Evolutionary conservation across 1,140 invertebrate genomes (phyloP).

Genomic region (Panulirus ornatus): DNA sequence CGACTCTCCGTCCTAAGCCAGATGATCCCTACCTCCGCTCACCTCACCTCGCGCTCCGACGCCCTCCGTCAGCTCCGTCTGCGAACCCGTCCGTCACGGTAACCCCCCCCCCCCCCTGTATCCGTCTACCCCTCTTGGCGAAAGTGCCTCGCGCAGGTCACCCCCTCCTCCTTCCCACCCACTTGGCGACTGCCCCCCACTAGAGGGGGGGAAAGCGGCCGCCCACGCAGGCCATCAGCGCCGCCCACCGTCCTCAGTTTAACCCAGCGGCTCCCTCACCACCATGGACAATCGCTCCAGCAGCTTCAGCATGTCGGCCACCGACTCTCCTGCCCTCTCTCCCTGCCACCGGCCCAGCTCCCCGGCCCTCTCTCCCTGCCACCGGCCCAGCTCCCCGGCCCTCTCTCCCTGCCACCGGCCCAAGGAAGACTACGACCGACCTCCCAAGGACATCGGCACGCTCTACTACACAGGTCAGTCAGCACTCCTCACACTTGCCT

Average conservation of each 20-base stretch:
- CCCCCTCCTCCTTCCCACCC: neutral
- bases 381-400: neutral
- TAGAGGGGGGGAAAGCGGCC: neutral
- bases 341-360: neutral
- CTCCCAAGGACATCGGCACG: slow-evolving; percentile 33
- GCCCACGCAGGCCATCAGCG: neutral
- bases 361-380: neutral
- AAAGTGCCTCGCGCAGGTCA: no score
- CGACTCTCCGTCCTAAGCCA: no score
- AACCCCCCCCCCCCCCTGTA: no score
- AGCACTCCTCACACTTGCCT: no score
- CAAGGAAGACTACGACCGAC: slow-evolving; percentile 23
- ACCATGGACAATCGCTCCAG: neutral
- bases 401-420: slow-evolving; percentile 34
- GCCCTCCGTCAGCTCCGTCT: neutral
- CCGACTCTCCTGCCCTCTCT: neutral
- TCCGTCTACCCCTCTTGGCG: no score
- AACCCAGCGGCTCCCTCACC: neutral
- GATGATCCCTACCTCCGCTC: no score
- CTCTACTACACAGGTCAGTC: slow-evolving; percentile 37
- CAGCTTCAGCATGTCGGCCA: neutral
- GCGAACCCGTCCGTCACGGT: no score
- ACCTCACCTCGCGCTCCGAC: no score
- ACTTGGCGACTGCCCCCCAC: neutral
- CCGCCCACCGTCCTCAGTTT: neutral